phyloP scores from a whole-genome alignment of 2,888 invertebrate genomes.

The Epistrophe eligans region DNA sequence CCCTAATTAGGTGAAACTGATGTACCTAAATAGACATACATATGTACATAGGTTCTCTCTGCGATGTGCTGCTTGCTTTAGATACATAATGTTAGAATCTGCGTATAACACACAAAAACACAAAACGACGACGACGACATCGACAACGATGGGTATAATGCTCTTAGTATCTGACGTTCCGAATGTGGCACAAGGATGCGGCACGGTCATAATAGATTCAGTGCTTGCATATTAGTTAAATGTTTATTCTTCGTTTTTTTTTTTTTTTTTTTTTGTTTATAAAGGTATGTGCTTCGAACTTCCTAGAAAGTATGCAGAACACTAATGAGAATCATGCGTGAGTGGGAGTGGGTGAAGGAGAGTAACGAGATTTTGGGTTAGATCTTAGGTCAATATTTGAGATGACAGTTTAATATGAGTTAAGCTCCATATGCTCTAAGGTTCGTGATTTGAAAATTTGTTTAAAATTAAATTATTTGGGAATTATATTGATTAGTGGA shows the following conservation, averaged over 20 bases:
- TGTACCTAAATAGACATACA: neutral
- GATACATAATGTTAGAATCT: constrained; percentile 37
- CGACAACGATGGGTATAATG: constrained; percentile 3
- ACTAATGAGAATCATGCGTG: constrained; percentile 36
- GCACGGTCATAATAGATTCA: constrained; percentile 69
- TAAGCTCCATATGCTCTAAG: neutral
- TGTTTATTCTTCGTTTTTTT: constrained; percentile 55
- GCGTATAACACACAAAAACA: constrained; percentile 21
- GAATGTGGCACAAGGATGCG: constrained; percentile 70
- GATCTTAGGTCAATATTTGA: constrained; percentile 3
- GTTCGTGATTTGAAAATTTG: neutral
- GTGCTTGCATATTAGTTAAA: constrained; percentile 65
- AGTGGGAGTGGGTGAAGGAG: constrained; percentile 18
- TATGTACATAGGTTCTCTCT: neutral
- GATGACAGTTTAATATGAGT: neutral
- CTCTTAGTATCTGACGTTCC: constrained; percentile 38
- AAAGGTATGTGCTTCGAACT: neutral
- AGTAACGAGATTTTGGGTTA: neutral
- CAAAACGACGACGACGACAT: neutral
- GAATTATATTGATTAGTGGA: too few species aligned
- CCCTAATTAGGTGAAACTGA: constrained; percentile 72
- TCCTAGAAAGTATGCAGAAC: constrained; percentile 17
- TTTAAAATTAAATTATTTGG: neutral
- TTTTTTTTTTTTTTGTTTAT: neutral
- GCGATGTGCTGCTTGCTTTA: constrained; percentile 19